A percentile compares a stretch with the other conserved stretches of the same genome.
Evolutionary conservation across 2,888 invertebrate species (phyloP).

Genomic region (Diadegma fenestrale): DNA sequence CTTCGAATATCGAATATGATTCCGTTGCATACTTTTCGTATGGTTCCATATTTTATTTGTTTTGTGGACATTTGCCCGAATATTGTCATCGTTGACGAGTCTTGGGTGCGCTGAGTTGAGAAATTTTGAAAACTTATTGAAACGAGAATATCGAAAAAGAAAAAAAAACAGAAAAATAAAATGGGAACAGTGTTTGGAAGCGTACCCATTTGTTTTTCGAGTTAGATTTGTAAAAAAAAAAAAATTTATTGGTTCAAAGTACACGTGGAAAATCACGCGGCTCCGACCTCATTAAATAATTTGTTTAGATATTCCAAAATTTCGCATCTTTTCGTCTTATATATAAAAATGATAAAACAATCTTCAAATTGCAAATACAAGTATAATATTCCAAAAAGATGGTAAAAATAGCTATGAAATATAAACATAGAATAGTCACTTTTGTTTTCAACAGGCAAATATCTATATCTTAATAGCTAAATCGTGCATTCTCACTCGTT

Average conservation of each 20-base stretch:
- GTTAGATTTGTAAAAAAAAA: neutral
- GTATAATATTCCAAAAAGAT: conserved; percentile 74
- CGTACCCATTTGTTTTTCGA: neutral
- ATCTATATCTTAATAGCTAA: conserved; percentile 77
- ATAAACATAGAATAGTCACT: conserved; percentile 82
- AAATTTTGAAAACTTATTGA: conserved; percentile 3
- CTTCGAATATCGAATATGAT: conserved; percentile 76
- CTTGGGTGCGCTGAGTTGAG: conserved; percentile 13
- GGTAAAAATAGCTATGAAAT: conserved; percentile 81
- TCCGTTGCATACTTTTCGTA: conserved; percentile 61
- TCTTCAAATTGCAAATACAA: conserved; percentile 73
- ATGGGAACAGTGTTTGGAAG: neutral
- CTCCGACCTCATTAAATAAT: conserved; percentile 53
- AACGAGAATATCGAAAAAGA: neutral
- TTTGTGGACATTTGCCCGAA: conserved; percentile 68
- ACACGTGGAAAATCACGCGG: conserved; percentile 35
- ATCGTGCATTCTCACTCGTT: conserved; percentile 71
- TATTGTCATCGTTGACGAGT: conserved; percentile 79
- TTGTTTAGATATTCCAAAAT: conserved; percentile 46
- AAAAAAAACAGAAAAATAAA: neutral
- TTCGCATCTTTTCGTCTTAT: conserved; percentile 28
- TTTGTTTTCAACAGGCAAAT: conserved; percentile 81
- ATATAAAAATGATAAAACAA: conserved; percentile 66
- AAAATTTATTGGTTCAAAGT: conserved; percentile 27
- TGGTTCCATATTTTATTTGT: conserved; percentile 44